Base-by-base conservation (phyloP, 2,888 invertebrate species). In the Drosophila melanosoma region DNA sequence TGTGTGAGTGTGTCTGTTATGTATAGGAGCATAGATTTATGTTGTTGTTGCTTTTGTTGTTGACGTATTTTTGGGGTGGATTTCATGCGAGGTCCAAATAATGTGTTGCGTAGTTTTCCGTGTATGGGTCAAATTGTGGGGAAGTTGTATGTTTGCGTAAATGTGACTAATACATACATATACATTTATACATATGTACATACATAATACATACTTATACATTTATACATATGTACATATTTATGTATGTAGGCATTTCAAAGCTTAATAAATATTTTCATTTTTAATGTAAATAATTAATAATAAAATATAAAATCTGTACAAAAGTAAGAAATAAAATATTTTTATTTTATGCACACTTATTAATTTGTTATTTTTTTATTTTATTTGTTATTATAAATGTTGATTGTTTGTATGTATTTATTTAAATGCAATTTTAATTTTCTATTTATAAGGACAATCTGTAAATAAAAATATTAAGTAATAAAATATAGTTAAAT, bases 51-150 rank as follows among this genome's bases (percentile, higher is more conserved):
- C 45, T 65, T 57, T 62, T 70, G 49, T 15, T 45, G 45, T 45
- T 45, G 20, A 15, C 15, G 52, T 69, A 52, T 62, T 78, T 45
- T 82, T 75, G 68, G 85, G 86, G 89, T 85, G 79, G 87, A 85
- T 85, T 81, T 71, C 62, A 63, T 45, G 66, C 60, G 57, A 69
- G 32, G 68, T 52, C 59, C 63, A 53, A 69, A 57, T 23, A 75
- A 71, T 52, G 60, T 57, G 72, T 48, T 76, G 79, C 79, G 76
- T 69, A 79, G 76, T 76, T 80, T 62, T 23, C 15, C 20, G 15
- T 26, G 35, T 71, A 36, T 65, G 62, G 63, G 64, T 63, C 51
- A 63, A 11, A 54, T 15, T 20, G 45, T 20, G 73, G 45, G 51
- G 68, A 53, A 49, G 58, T 6, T n/a, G 11, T n/a, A 15, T 29